Conservation (phyloP, 2,888 invertebrate species). For the Mesorhabditis sp. region DNA sequence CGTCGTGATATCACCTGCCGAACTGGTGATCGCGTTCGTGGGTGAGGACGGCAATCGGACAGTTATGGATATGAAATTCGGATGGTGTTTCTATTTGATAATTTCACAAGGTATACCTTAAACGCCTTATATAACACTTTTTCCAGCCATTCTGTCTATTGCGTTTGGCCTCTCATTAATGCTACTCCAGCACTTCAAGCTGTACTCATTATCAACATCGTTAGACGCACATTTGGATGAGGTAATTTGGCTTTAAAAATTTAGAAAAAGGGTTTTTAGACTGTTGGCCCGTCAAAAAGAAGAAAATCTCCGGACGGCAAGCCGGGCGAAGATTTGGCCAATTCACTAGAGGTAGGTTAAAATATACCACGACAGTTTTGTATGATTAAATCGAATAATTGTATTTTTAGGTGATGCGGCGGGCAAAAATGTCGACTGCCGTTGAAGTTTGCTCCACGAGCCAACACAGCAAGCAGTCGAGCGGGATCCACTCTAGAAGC, state of each 20-base stretch:
- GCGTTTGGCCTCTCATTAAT: constrained; percentile 34
- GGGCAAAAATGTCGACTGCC: constrained; percentile 14
- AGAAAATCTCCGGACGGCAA: neutral
- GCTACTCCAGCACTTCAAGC: constrained; percentile 44
- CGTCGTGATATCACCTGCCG: constrained; percentile 39
- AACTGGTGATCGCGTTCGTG: constrained; percentile 46
- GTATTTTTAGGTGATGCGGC: constrained; percentile 2
- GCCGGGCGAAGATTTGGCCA: neutral
- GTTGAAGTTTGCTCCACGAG: constrained; percentile 11
- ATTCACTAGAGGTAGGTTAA: neutral
- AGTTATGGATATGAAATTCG: constrained; percentile 41
- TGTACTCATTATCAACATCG: constrained; percentile 51
- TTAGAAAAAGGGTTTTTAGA: neutral
- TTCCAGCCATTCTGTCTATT: constrained; percentile 41
- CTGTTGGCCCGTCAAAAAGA: neutral
- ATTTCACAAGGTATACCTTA: constrained; percentile 35
- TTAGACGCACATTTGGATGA: constrained; percentile 48
- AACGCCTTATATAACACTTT: neutral
- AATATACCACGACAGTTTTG: neutral
- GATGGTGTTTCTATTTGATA: constrained; percentile 50
- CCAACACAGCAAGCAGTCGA: constrained; percentile 26
- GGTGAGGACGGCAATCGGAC: constrained; percentile 35
- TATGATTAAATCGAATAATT: neutral
- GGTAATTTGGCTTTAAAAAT: constrained; percentile 22
- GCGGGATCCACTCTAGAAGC: constrained; percentile 39